Evolutionary conservation across 2,113 vertebrate genomes (phyloP).

Genomic region (Talpa occidentalis): DNA sequence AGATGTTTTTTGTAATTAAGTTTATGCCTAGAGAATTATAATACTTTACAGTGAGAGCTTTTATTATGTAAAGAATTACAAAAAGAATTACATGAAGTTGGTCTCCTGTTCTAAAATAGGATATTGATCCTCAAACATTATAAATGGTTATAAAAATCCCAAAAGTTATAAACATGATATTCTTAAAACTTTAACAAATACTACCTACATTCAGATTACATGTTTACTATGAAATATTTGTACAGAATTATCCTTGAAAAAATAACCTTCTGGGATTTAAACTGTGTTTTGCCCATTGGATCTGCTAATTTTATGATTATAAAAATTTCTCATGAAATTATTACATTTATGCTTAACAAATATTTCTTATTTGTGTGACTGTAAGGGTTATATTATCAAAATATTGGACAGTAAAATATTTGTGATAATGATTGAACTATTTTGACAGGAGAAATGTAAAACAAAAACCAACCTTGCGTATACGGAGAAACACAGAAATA

Average conservation of each 20-base stretch:
- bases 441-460: constrained; percentile 24
- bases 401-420: not conserved
- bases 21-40: constrained; percentile 57
- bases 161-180: not conserved
- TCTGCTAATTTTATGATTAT: not conserved
- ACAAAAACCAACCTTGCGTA: not conserved
- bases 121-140: not conserved
- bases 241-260: not conserved
- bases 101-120: constrained; percentile 56
- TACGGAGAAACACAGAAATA: not conserved
- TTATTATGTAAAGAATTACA: constrained; percentile 32
- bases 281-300: not conserved
- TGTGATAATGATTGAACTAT: constrained; percentile 4
- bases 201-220: not conserved
- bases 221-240: not conserved
- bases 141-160: not conserved
- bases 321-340: not conserved
- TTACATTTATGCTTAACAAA: not conserved
- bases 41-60: constrained; percentile 54
- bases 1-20: constrained; percentile 68
- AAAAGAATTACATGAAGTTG: not conserved
- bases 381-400: not conserved
- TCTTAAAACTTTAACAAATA: not conserved
- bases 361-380: not conserved
- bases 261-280: not conserved